Percentiles rank a stretch among this genome's conserved stretches.
Evolutionary conservation across 2,113 vertebrate species (phyloP).

Genomic region (Sarotherodon lohbergeri): DNA sequence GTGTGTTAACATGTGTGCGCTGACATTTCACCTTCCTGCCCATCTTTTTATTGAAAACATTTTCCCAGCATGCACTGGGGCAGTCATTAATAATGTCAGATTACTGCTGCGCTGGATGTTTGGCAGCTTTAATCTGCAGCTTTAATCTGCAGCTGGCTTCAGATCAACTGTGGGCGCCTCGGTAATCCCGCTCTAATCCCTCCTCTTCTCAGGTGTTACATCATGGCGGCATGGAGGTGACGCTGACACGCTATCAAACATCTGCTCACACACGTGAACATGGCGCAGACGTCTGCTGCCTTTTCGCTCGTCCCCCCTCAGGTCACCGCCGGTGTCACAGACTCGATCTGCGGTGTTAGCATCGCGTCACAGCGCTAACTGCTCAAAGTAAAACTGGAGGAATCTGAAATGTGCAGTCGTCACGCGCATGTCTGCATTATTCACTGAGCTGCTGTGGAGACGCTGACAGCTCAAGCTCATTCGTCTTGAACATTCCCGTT

Average conservation of each 20-base stretch:
- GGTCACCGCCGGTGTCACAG: not conserved
- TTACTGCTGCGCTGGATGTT: not conserved
- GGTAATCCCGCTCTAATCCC: constrained; percentile 13
- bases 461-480: not conserved
- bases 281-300: not conserved
- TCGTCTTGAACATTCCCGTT: not conserved
- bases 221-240: not conserved
- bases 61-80: not conserved
- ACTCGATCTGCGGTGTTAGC: not conserved
- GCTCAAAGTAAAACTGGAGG: not conserved
- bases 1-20: not conserved
- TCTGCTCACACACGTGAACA: not conserved
- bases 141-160: constrained; percentile 12
- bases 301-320: not conserved
- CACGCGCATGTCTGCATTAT: not conserved
- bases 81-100: not conserved
- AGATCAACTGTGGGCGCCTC: not conserved
- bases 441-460: not conserved
- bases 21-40: not conserved
- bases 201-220: constrained; percentile 4
- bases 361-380: not conserved
- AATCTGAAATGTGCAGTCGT: not conserved
- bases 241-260: not conserved
- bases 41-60: not conserved
- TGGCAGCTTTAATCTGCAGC: not conserved